phyloP scores from a whole-genome alignment of 2,113 vertebrate genomes.

The Hassar affinis region DNA sequence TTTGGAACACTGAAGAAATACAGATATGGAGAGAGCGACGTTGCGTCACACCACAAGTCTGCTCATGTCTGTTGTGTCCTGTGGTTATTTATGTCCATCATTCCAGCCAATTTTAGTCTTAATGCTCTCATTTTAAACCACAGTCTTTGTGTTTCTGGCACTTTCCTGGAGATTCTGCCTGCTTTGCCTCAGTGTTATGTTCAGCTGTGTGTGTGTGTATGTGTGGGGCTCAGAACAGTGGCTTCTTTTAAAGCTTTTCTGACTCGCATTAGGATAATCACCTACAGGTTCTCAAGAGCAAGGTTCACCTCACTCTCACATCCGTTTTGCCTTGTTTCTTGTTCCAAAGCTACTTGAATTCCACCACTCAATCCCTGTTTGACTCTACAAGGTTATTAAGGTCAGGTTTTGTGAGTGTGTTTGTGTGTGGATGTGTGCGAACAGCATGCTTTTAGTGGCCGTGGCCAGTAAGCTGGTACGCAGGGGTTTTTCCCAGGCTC shows the following conservation, averaged over 20 bases:
- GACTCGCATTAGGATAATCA: conserved; percentile 44
- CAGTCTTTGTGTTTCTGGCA: not conserved
- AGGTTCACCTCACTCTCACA: not conserved
- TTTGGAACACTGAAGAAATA: not conserved
- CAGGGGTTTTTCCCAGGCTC: conserved; percentile 44
- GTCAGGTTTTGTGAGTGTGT: conserved; percentile 30
- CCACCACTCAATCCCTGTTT: conserved; percentile 18
- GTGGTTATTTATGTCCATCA: not conserved
- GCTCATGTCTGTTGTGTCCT: conserved; percentile 7
- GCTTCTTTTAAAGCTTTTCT: conserved; percentile 41
- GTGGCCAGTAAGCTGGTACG: conserved; percentile 38
- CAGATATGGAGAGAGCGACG: not conserved
- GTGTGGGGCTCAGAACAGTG: conserved; percentile 15
- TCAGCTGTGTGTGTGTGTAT: conserved; percentile 26
- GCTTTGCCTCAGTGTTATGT: conserved; percentile 5
- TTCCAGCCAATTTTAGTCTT: not conserved
- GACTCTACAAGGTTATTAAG: conserved; percentile 33
- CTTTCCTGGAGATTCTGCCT: conserved; percentile 26
- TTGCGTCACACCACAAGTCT: not conserved
- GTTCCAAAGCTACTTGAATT: conserved; percentile 29
- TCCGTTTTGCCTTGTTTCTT: conserved; percentile 18
- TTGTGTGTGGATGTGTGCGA: conserved; percentile 16
- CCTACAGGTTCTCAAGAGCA: conserved; percentile 27
- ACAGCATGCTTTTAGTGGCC: conserved; percentile 36
- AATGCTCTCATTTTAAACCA: conserved; percentile 16